These are phyloP conservation scores for Drosophila birchii DNA, from an alignment of 2,888 invertebrate species.

Conservation along the genomic window DNA sequence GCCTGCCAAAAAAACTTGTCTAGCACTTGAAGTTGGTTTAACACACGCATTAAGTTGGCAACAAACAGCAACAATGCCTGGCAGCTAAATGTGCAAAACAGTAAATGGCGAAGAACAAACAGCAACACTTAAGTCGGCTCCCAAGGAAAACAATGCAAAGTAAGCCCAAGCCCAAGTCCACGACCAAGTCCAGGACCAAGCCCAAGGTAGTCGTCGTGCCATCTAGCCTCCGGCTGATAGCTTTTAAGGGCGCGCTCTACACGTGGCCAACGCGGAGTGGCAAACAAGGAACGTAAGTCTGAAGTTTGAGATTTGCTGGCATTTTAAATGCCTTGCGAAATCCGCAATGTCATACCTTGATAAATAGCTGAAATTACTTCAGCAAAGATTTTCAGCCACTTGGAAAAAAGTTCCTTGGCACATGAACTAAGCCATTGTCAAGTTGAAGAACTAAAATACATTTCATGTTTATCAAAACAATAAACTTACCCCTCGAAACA, in stretches of 20 bases:
- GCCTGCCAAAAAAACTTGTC: conserved; percentile 53
- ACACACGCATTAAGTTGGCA: conserved; percentile 48
- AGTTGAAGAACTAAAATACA: conserved; percentile 37
- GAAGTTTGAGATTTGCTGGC: conserved; percentile 64
- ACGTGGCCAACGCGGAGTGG: conserved; percentile 28
- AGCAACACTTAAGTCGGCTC: conserved; percentile 72
- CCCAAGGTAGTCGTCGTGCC: conserved; percentile 27
- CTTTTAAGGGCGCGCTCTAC: conserved; percentile 53
- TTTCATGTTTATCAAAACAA: conserved; percentile 29
- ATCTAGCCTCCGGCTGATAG: conserved; percentile 6
- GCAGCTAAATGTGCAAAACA: conserved; percentile 71
- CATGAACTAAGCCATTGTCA: conserved; percentile 29
- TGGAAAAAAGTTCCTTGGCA: conserved; percentile 24
- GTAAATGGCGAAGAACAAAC: conserved; percentile 54
- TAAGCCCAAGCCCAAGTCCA: conserved; percentile 32
- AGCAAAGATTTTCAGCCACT: conserved; percentile 19
- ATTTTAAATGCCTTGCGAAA: conserved; percentile 62
- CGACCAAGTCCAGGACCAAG: conserved; percentile 11
- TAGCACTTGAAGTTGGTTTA: conserved; percentile 54
- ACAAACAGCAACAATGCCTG: conserved; percentile 53
- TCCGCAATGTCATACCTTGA: conserved; percentile 76
- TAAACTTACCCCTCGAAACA: conserved; percentile 1
- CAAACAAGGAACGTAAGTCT: conserved; percentile 39
- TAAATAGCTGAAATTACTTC: conserved; percentile 74
- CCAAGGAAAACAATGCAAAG: conserved; percentile 70